Evolutionary conservation across 2,113 vertebrate genomes (phyloP).

Genomic region (Notiomystis cincta): DNA sequence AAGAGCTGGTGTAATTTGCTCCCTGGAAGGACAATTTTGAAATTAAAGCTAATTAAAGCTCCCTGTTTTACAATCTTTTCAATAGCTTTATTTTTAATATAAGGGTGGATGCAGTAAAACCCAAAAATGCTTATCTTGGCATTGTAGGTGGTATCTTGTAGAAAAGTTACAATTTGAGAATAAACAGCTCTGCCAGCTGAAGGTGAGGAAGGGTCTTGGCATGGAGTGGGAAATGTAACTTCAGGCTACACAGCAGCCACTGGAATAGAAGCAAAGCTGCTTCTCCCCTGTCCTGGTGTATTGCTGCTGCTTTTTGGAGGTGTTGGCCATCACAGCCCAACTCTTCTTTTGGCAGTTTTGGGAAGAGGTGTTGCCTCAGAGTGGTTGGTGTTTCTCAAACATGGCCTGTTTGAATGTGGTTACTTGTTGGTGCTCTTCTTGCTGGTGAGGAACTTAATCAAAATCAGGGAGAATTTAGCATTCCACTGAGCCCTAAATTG

Average conservation of each 20-base stretch:
- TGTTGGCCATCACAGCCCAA: neutral
- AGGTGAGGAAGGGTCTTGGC: neutral
- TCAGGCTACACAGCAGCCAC: neutral
- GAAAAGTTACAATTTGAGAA: neutral
- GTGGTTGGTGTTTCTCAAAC: neutral
- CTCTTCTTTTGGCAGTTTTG: neutral
- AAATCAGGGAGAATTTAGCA: neutral
- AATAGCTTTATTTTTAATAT: neutral
- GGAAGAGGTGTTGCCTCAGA: neutral
- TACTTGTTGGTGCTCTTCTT: neutral
- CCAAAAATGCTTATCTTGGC: neutral
- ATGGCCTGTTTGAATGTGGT: neutral
- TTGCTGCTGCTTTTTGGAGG: neutral
- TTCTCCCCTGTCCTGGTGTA: accelerated
- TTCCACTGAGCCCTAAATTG: neutral
- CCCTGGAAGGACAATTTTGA: neutral
- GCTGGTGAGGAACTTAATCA: neutral
- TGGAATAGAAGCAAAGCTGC: neutral
- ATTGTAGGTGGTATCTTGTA: neutral
- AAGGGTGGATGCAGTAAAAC: neutral
- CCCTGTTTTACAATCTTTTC: neutral
- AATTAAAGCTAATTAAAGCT: neutral
- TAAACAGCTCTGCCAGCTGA: neutral
- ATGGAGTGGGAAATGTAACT: neutral
- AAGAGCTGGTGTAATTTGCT: neutral